Evolutionary conservation across 1,140 invertebrate species (phyloP), one percentile per base, ranked within the genome.

Genomic region (Eciton burchellii): DNA sequence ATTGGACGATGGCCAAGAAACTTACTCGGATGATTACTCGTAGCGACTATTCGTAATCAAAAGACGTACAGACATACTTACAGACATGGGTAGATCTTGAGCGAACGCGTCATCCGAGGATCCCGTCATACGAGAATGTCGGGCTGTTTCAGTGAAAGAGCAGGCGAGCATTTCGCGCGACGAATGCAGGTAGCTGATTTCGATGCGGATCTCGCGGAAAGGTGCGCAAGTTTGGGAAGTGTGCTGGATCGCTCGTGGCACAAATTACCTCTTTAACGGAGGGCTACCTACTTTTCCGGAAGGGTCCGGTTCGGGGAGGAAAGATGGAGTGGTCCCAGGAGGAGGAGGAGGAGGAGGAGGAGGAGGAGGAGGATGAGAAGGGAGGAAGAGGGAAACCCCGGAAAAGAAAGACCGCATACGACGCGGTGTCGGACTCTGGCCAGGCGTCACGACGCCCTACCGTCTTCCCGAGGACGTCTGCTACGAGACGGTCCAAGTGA

Each of bases 261-360:
- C 86, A 91, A 90, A 91, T 91, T 90, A 91, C 89, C 87, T 91
- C 89, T 90, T 91, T 91, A 91, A 90, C 90, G 86, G 76, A 86
- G 88, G 86, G 88, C 87, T 83, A 87, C 85, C 79, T 62, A 90
- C 65, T 88, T 68, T 74, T 84, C 74, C 86, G 74, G 56, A 57
- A 59, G 82, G 86, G 82, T 84, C 73, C 72, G 74, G 76, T 86
- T 76, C 72, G 52, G 63, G 74, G 63, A 63, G 86, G 76, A 89
- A 88, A 91, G 91, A 91, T 91, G 85, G 90, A 91, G 85, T 85
- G 89, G 90, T 81, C 91, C 90, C 91, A 86, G 74, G 88, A 83
- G 79, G 16, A 60, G 68, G 74, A 16, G 66, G 54, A 45, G 81
- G 52, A 56, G 63, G 70, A 77, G 82, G 54, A n/a, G n/a, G 73